Percentiles rank a stretch among this genome's conserved stretches.
These are phyloP conservation scores for Amphipyra tragopoginis DNA, from an alignment of 2,888 invertebrate species.

Conservation along the genomic window DNA sequence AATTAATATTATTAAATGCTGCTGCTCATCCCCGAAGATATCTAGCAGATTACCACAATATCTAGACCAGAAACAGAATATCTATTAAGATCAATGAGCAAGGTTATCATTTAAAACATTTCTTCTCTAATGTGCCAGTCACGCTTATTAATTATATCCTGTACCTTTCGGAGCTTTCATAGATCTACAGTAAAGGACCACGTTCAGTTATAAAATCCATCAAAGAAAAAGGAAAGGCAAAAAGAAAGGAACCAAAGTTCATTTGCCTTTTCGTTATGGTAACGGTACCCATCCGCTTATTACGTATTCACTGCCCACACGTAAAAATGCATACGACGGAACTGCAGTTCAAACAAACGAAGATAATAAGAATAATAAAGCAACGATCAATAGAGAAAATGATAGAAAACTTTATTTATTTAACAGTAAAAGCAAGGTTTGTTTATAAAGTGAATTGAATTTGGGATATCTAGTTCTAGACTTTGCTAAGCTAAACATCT, in stretches of 20 bases:
- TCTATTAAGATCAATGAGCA: background rate
- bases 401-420: background rate
- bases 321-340: slow-evolving; percentile 53
- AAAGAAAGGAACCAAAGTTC: slow-evolving; percentile 45
- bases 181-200: slow-evolving; percentile 3
- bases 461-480: no score
- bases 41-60: background rate
- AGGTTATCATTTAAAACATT: slow-evolving; percentile 1
- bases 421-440: background rate
- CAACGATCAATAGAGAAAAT: background rate
- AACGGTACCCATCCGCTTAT: slow-evolving; percentile 55
- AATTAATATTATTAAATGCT: slow-evolving; percentile 5
- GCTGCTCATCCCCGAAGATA: background rate
- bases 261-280: slow-evolving; percentile 54
- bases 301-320: slow-evolving; percentile 55
- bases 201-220: slow-evolving; percentile 19
- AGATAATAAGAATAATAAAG: background rate
- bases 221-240: slow-evolving; percentile 27
- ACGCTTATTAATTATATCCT: slow-evolving; percentile 12
- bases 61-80: background rate
- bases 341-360: slow-evolving; percentile 38
- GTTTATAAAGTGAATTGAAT: slow-evolving; percentile 5
- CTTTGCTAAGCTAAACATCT: no score
- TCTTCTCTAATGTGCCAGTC: background rate
- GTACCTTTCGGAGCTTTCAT: background rate